phyloP scores from a whole-genome alignment of 2,888 invertebrate genomes.

The Celastrina argiolus region DNA sequence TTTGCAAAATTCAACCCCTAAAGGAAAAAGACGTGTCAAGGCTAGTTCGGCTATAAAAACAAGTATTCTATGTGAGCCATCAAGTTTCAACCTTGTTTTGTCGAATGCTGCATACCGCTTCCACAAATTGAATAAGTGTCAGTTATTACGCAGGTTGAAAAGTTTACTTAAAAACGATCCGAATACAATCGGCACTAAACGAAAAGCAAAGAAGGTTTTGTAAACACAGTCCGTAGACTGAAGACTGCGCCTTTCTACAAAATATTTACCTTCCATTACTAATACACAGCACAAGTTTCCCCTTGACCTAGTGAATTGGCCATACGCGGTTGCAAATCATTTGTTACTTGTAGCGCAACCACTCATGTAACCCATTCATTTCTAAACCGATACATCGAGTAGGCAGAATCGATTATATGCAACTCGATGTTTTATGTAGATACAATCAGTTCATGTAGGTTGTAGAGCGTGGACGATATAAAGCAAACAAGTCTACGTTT shows the following conservation, averaged over 20 bases:
- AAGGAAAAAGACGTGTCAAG: no score
- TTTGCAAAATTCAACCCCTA: no score
- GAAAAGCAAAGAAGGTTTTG: not conserved
- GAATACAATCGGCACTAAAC: not conserved
- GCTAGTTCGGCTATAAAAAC: not conserved
- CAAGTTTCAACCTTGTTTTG: not conserved
- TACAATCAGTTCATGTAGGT: not conserved
- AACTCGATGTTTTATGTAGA: not conserved
- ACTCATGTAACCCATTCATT: slow-evolving; percentile 20
- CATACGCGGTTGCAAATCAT: slow-evolving; percentile 17
- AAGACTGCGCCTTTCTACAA: slow-evolving; percentile 8
- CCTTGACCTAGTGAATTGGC: slow-evolving; percentile 16
- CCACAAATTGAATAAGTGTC: not conserved
- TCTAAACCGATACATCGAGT: slow-evolving; percentile 20
- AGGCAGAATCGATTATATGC: slow-evolving; percentile 11
- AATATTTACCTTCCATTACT: slow-evolving; percentile 18
- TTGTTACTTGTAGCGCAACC: slow-evolving; percentile 11
- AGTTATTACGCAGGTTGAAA: not conserved
- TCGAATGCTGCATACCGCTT: not conserved
- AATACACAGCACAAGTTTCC: not conserved
- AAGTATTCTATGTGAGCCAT: not conserved
- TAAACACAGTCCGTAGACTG: not conserved
- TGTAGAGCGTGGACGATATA: not conserved
- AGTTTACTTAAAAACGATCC: not conserved
- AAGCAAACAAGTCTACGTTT: no score